Evolutionary conservation across 2,888 invertebrate species (phyloP), one percentile per base, ranked within the genome.

Genomic region (Eudasyphora cyanicolor): DNA sequence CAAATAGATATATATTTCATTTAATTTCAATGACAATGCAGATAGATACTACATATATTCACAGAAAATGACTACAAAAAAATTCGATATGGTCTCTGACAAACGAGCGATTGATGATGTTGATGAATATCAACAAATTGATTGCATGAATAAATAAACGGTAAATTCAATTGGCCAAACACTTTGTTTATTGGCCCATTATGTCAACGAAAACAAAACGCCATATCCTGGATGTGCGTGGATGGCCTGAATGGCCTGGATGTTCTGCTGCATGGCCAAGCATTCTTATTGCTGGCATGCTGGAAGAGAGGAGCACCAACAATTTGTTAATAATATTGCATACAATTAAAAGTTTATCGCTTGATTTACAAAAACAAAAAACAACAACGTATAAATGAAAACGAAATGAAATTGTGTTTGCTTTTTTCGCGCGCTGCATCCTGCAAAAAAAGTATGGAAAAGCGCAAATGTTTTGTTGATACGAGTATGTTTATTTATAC

Each of bases 151-250:
- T 70, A 75, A 74, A 75, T 62, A 54, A 79, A 75, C 51, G n/a
- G 19, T 42, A 38, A 14, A 51, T 62, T 77, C 32, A 73, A 82
- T 82, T 82, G 77, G 42, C 69, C 69, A 74, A 49, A 60, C 70
- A 74, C 29, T 82, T 75, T 74, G 54, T 77, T 74, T 69, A 51
- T 24, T 35, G 35, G 60, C 29, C 60, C 29, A 32, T 32, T 32
- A 60, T 57, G 57, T 21, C 29, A 29, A 32, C 29, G 60, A 14
- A 29, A 60, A 60, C n/a, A 32, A 60, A 54, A 54, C 24, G 24
- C 19, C 54, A 21, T 19, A 19, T 3, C 49, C n/a, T n/a, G n/a
- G 49, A 17, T 49, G 45, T 7, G 12, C 49, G 21, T 8, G 19
- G 12, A 0, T 54, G 54, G 5, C 38, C 2, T 54, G 54, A 54